Evolutionary conservation across 2,888 invertebrate species (phyloP), one percentile per base, ranked within the genome.

Genomic region (Parthenolecanium corni): DNA sequence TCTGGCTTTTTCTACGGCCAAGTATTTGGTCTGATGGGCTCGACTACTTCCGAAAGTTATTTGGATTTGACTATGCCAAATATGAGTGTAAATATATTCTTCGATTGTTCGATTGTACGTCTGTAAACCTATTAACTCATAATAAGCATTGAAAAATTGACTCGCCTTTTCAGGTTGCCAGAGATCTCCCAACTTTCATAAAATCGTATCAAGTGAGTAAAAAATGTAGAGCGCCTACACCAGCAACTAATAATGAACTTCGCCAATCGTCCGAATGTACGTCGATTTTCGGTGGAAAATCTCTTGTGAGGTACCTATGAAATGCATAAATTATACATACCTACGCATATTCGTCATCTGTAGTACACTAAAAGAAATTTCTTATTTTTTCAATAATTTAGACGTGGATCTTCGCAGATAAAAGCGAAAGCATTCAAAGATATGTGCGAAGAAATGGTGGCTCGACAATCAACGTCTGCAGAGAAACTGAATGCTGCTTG

Each of bases 1-100:
- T 83, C 84, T 68, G 92, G 92, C 9, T 94, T 85, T 80, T 94
- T 93, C 74, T 84, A 85, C 51, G 89, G 88, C 68, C 89, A 86
- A 71, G 76, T 87, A 2, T 84, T 86, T 14, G 93, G 95, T 71
- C 79, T 95, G 1, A 79, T 94, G 12, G 95, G 95, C 65, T 88
- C 88, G 69, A 89, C 86, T 64, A 91, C 93, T 79, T 84, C 88
- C 70, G 95, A 95, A 71, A 84, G 84, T 3, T 84, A 78, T 72
- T 90, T 93, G 71, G 95, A 61, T 21, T 61, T 61, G 36, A 49
- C 40, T 31, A 61, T 61, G 61, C 61, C 61, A 11, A 38, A 61
- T 40, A 49, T 40, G 38, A 61, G 36, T 16, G 61, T 61, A 14
- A 51, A 21, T 36, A 16, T 2, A 11, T 3, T n/a, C 23, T 56